These are phyloP conservation scores for Armadillidium nasatum DNA, from an alignment of 1,140 invertebrate species.

Conservation along the genomic window DNA sequence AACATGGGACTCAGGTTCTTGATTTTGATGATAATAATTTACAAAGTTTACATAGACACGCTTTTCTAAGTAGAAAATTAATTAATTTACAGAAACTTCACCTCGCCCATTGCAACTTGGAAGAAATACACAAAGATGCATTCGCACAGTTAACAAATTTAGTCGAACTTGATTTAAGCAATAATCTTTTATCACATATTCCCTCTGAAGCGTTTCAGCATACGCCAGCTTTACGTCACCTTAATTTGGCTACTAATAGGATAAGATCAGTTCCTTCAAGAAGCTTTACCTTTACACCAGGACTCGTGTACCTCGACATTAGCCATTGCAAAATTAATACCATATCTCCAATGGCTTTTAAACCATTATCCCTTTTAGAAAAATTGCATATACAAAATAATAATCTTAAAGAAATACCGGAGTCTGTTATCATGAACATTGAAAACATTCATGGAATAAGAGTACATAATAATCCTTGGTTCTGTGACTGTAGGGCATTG, in stretches of 20 bases:
- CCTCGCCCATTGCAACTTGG: constrained; percentile 68
- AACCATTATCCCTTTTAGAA: constrained; percentile 45
- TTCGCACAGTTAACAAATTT: constrained; percentile 79
- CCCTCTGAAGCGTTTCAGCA: constrained; percentile 69
- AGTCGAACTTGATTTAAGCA: constrained; percentile 79
- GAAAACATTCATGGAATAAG: constrained; percentile 45
- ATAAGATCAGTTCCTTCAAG: constrained; percentile 68
- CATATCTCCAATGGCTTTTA: constrained; percentile 70
- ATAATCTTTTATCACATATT: constrained; percentile 69
- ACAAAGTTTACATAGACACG: constrained; percentile 66
- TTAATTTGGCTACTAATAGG: constrained; percentile 72
- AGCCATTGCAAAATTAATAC: constrained; percentile 71
- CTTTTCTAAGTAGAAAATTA: constrained; percentile 69
- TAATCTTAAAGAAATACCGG: constrained; percentile 43
- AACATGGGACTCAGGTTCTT: constrained; percentile 78
- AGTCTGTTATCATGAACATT: constrained; percentile 46
- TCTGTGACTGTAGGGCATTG: constrained; percentile 48
- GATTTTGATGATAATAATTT: constrained; percentile 80
- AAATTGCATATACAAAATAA: constrained; percentile 39
- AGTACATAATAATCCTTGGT: constrained; percentile 49
- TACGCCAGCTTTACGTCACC: constrained; percentile 65
- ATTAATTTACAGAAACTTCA: constrained; percentile 81
- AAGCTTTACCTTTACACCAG: constrained; percentile 66
- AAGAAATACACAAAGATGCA: constrained; percentile 67
- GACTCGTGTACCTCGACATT: constrained; percentile 75